These are phyloP conservation scores for Stenurella melanura DNA, from an alignment of 2,888 invertebrate species.

Conservation along the genomic window DNA sequence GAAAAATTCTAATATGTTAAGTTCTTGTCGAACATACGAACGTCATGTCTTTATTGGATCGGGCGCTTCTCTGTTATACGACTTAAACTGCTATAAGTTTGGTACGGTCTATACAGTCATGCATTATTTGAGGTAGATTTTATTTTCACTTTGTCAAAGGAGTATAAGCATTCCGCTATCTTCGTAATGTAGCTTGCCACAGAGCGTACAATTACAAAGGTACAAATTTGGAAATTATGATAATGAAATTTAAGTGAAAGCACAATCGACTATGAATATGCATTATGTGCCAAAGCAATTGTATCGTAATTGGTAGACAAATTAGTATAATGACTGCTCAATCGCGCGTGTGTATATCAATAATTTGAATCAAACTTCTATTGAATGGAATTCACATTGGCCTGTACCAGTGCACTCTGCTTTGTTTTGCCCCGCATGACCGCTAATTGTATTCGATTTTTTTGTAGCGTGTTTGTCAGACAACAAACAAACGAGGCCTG, in stretches of 20 bases:
- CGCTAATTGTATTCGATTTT: conserved; percentile 15
- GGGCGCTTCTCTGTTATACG: no score
- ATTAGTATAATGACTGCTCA: conserved; percentile 59
- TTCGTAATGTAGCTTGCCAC: neutral
- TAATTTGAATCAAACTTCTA: conserved; percentile 52
- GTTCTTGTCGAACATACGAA: no score
- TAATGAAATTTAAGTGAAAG: conserved; percentile 31
- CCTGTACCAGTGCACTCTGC: conserved; percentile 30
- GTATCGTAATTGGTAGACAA: conserved; percentile 62
- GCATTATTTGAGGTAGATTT: no score
- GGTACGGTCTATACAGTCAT: no score
- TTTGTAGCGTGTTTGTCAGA: neutral
- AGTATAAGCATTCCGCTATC: neutral
- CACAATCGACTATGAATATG: conserved; percentile 55
- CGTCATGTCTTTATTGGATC: no score
- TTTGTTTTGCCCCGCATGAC: conserved; percentile 38
- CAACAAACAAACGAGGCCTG: conserved; percentile 4
- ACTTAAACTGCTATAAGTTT: no score
- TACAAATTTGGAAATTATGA: conserved; percentile 11
- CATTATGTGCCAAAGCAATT: conserved; percentile 61
- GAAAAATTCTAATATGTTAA: no score
- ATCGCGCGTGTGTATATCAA: conserved; percentile 54
- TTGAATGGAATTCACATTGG: conserved; percentile 45
- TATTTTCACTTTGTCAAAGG: neutral
- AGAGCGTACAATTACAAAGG: neutral